Evolutionary conservation across 2,113 vertebrate genomes (phyloP).

Genomic region (Xenopus laevis): DNA sequence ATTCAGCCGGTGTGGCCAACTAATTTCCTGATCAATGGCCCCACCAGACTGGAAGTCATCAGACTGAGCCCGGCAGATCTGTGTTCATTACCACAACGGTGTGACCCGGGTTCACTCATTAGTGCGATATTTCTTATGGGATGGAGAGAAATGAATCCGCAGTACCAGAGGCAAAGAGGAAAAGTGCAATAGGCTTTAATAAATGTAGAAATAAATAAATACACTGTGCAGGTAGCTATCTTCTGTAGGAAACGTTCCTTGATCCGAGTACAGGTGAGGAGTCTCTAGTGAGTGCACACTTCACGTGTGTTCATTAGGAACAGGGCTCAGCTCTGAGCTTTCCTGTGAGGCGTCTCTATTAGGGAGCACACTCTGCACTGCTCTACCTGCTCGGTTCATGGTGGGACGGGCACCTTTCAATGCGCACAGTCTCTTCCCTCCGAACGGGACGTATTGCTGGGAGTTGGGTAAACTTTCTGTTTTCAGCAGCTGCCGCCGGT

Average conservation of each 20-base stretch:
- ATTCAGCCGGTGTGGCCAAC: no score
- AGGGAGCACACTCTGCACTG: background rate
- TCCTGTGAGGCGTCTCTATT: background rate
- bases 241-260: conserved; percentile 3
- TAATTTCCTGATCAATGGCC: no score
- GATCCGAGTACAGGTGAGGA: background rate
- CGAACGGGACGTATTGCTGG: conserved; percentile 96
- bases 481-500: conserved; percentile 91
- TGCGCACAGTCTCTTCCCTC: conserved; percentile 90
- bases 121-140: no score
- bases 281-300: no score
- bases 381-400: conserved; percentile 96
- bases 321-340: conserved; percentile 15
- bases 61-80: no score
- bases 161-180: conserved; percentile 12
- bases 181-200: conserved; percentile 29
- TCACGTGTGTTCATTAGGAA: background rate
- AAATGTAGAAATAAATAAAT: background rate
- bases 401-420: conserved; percentile 92
- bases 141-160: no score
- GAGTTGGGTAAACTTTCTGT: conserved; percentile 91
- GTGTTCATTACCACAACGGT: no score
- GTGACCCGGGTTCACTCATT: no score
- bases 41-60: no score
- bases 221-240: no score